These are phyloP conservation scores for Netelia inedita DNA, from an alignment of 2,888 invertebrate genomes.

Conservation along the genomic window DNA sequence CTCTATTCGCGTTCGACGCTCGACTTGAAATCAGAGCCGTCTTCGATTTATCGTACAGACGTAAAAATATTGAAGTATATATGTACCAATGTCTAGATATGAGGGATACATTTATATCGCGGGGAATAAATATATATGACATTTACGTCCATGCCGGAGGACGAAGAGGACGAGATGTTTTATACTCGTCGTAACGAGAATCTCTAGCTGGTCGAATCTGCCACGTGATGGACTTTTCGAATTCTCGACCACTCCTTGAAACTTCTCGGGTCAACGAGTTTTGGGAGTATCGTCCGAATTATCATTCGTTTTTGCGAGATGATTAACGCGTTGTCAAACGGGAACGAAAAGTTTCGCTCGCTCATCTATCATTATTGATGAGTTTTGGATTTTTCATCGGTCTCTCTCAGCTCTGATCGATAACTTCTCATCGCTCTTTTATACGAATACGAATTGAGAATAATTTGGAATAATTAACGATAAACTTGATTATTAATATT, in stretches of 20 bases:
- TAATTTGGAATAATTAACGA: background rate
- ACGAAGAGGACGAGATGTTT: too few species aligned
- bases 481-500: too few species aligned
- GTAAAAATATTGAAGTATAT: conserved; percentile 16
- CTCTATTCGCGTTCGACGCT: conserved; percentile 27
- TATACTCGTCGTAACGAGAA: too few species aligned
- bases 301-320: background rate
- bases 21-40: conserved; percentile 17
- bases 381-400: background rate
- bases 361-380: too few species aligned
- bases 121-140: too few species aligned
- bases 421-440: background rate
- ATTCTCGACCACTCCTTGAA: conserved; percentile 27
- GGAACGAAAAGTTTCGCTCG: too few species aligned
- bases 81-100: background rate
- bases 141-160: too few species aligned
- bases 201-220: too few species aligned
- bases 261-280: conserved; percentile 23
- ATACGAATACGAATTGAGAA: background rate
- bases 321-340: too few species aligned
- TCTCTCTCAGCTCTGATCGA: background rate
- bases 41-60: conserved; percentile 1
- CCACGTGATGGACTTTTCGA: background rate
- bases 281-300: conserved; percentile 36
- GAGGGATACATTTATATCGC: too few species aligned